Conservation (phyloP, 2,888 invertebrate species). For the Drosophila monieri region DNA sequence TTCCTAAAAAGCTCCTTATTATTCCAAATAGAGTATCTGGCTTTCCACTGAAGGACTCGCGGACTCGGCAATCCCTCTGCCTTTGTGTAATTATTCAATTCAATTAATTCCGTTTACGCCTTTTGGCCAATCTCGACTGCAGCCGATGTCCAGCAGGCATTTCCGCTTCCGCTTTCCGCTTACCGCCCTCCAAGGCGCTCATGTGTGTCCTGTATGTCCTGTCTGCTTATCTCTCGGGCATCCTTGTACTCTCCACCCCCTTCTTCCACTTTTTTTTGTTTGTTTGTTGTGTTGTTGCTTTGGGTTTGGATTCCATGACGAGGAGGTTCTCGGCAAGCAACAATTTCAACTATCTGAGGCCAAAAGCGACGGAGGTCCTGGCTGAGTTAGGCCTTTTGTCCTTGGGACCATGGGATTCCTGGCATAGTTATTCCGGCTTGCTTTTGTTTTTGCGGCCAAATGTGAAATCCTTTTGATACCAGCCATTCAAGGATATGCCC, state of each 20-base stretch:
- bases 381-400: slow-evolving; percentile 56
- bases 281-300: not conserved
- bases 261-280: slow-evolving; percentile 49
- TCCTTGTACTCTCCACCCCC: not conserved
- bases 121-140: slow-evolving; percentile 42
- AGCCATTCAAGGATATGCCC: slow-evolving; percentile 27
- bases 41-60: not conserved
- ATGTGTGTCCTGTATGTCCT: slow-evolving; percentile 45
- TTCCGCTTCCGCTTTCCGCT: slow-evolving; percentile 63
- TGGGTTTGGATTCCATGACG: not conserved
- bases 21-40: not conserved
- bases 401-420: slow-evolving; percentile 53
- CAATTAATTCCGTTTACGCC: slow-evolving; percentile 74
- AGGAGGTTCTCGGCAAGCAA: slow-evolving; percentile 35
- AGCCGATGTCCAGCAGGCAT: slow-evolving; percentile 31
- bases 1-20: too few species aligned
- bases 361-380: slow-evolving; percentile 11
- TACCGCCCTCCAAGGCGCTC: slow-evolving; percentile 47
- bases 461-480: slow-evolving; percentile 51
- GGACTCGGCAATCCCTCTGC: slow-evolving; percentile 9
- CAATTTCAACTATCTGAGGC: slow-evolving; percentile 62
- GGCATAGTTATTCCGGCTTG: slow-evolving; percentile 59
- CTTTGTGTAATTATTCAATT: slow-evolving; percentile 77
- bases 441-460: slow-evolving; percentile 57
- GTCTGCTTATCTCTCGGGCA: slow-evolving; percentile 18